A percentile compares a stretch with the other conserved stretches of the same genome.
phyloP scores from a whole-genome alignment of 1,140 invertebrate species.

The Drosophila triauraria region DNA sequence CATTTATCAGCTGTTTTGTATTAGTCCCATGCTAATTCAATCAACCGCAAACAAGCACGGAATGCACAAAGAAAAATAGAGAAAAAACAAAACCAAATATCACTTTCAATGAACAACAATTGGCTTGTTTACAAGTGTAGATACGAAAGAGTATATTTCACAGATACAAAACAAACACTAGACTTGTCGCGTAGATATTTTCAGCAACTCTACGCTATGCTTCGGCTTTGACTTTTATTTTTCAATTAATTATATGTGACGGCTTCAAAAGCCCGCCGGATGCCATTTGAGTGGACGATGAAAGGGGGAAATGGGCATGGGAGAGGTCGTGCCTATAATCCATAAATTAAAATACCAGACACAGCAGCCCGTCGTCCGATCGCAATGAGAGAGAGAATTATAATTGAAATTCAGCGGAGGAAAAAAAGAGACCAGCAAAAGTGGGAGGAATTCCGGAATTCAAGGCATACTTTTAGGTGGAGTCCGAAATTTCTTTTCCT shows the following conservation, averaged over 20 bases:
- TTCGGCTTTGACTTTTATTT: conserved; percentile 38
- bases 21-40: conserved; percentile 45
- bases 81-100: conserved; percentile 31
- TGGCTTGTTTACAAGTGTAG: conserved; percentile 48
- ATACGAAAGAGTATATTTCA: conserved; percentile 36
- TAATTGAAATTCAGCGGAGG: conserved; percentile 32
- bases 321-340: conserved; percentile 52
- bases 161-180: neutral
- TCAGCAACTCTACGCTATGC: neutral
- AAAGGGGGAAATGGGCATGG: neutral
- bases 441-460: neutral
- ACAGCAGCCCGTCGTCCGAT: conserved; percentile 27
- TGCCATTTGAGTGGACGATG: conserved; percentile 13
- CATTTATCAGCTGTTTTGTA: conserved; percentile 46
- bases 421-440: neutral
- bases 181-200: conserved; percentile 17
- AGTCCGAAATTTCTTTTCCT: conserved; percentile 13
- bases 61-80: conserved; percentile 7
- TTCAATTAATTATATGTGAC: conserved; percentile 58
- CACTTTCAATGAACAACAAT: conserved; percentile 50
- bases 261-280: conserved; percentile 33
- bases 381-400: conserved; percentile 28
- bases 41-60: conserved; percentile 34
- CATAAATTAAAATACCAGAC: conserved; percentile 68
- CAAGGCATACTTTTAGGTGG: conserved; percentile 68